These are phyloP conservation scores for Gryon sp. DNA, from an alignment of 1,140 invertebrate genomes.

Conservation along the genomic window DNA sequence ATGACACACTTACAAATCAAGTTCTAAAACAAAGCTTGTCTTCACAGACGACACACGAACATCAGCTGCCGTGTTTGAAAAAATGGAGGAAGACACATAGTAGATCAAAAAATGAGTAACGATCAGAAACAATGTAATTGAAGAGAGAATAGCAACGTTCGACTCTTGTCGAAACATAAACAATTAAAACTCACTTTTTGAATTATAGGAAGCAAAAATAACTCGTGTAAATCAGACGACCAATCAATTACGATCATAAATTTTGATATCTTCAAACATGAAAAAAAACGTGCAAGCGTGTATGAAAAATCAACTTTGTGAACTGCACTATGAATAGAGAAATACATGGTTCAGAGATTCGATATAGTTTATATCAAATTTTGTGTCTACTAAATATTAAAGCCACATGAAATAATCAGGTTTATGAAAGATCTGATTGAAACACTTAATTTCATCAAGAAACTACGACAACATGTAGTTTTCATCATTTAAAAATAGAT, in stretches of 20 bases:
- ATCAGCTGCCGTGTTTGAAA: slow-evolving; percentile 21
- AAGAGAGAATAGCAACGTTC: slow-evolving; percentile 23
- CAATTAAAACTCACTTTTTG: neutral
- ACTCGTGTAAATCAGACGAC: neutral
- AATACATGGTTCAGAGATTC: no score
- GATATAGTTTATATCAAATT: no score
- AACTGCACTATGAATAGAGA: no score
- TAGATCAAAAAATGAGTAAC: slow-evolving; percentile 39
- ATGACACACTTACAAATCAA: slow-evolving; percentile 41
- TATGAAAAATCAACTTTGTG: no score
- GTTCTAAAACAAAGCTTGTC: slow-evolving; percentile 31
- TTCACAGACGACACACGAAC: slow-evolving; percentile 20
- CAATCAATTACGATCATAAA: neutral
- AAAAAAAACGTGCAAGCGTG: no score
- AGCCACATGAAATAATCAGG: no score
- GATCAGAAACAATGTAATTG: slow-evolving; percentile 18
- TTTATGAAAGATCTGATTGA: no score
- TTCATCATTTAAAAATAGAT: no score
- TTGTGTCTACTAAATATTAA: no score
- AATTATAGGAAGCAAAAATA: neutral
- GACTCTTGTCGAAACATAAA: neutral
- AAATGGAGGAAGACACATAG: slow-evolving; percentile 25
- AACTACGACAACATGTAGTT: no score
- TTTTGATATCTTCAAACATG: no score
- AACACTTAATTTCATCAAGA: no score